A percentile compares a stretch with the other conserved stretches of the same genome.
Conservation (phyloP, 2,888 invertebrate genomes). For the Microdon myrmicae region DNA sequence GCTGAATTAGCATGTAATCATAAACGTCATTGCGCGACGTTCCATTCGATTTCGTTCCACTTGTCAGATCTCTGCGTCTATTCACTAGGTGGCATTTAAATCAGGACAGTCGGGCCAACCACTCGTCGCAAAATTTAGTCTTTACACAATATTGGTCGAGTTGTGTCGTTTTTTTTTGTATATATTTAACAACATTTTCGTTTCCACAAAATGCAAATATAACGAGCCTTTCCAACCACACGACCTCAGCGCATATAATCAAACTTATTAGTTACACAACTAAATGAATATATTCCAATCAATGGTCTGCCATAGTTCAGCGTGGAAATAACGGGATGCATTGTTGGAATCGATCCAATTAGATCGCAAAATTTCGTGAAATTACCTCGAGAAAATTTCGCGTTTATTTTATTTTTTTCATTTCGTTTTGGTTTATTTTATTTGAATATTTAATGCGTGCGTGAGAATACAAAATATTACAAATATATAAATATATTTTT, state of each 20-base stretch:
- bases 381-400: too few relatives aligned
- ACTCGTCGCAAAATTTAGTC: slow-evolving; percentile 6
- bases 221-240: slow-evolving; percentile 39
- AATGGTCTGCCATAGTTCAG: slow-evolving; percentile 1
- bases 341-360: slow-evolving; percentile 18
- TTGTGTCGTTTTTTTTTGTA: slow-evolving; percentile 37
- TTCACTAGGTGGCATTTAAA: too few relatives aligned
- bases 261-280: too few relatives aligned
- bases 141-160: slow-evolving; percentile 25
- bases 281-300: slow-evolving; percentile 22
- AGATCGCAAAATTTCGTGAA: slow-evolving; percentile 8
- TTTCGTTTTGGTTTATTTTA: too few relatives aligned
- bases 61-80: slow-evolving; percentile 13
- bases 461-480: too few relatives aligned
- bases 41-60: slow-evolving; percentile 30
- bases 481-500: slow-evolving; percentile 3
- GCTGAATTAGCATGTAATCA: too few relatives aligned
- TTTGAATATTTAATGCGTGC: slow-evolving; percentile 17
- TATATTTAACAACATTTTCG: slow-evolving; percentile 42
- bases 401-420: too few relatives aligned
- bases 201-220: slow-evolving; percentile 46
- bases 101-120: slow-evolving; percentile 16
- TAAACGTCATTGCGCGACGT: slow-evolving; percentile 30
- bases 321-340: slow-evolving; percentile 15
- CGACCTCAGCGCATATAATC: slow-evolving; percentile 22